Percentiles rank a stretch among this genome's conserved stretches.
These are phyloP conservation scores for Mythimna albipuncta DNA, from an alignment of 2,888 invertebrate species.

Conservation along the genomic window DNA sequence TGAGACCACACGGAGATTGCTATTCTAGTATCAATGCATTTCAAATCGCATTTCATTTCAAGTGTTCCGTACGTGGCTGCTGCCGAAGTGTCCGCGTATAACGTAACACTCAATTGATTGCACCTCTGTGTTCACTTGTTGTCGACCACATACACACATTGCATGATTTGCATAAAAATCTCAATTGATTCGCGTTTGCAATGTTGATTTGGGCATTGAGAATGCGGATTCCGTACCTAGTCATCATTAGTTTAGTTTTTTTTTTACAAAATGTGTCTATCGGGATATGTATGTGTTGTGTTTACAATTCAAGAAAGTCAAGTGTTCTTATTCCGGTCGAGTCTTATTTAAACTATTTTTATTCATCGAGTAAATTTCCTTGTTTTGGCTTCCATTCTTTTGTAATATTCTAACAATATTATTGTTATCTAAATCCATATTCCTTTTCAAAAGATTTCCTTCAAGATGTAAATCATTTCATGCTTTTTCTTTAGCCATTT, in stretches of 20 bases:
- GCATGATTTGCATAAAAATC: constrained; percentile 30
- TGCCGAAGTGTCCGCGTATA: not conserved
- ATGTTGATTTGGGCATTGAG: constrained; percentile 19
- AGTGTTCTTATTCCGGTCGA: not conserved
- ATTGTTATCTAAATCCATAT: not conserved
- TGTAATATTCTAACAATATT: not conserved
- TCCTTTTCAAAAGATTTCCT: constrained; percentile 4
- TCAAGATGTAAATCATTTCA: not conserved
- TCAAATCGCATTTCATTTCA: constrained; percentile 4
- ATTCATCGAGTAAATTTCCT: not conserved
- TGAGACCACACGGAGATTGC: constrained; percentile 15
- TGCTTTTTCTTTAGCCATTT: not conserved
- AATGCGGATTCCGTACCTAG: constrained; percentile 16
- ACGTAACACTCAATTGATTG: constrained; percentile 3
- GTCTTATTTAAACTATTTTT: not conserved
- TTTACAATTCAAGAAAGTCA: constrained; percentile 16
- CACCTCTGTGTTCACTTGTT: not conserved
- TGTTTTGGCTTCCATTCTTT: not conserved
- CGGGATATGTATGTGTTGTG: not conserved
- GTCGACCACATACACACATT: constrained; percentile 16
- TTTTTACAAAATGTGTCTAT: not conserved
- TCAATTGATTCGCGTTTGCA: constrained; percentile 29
- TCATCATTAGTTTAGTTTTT: constrained; percentile 17
- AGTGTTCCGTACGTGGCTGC: not conserved
- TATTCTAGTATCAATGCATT: constrained; percentile 25